These are phyloP conservation scores for Cephus runcator DNA, from an alignment of 2,888 invertebrate species.

Conservation along the genomic window DNA sequence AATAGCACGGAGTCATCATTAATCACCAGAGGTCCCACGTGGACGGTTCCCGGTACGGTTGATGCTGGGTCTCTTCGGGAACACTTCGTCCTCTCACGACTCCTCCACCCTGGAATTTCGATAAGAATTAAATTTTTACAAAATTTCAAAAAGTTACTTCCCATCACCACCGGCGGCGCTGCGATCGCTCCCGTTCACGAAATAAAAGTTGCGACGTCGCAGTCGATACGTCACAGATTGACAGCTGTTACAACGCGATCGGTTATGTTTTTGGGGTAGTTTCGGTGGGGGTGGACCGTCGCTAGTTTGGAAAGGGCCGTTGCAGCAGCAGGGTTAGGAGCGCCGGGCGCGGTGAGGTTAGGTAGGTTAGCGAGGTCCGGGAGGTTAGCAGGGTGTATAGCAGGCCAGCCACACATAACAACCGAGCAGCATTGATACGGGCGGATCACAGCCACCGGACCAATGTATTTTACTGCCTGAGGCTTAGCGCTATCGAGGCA, in stretches of 20 bases:
- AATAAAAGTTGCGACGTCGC: constrained; percentile 12
- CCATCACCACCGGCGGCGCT: not conserved
- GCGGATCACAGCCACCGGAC: constrained; percentile 64
- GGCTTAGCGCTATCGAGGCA: constrained; percentile 66
- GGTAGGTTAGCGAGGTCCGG: constrained; percentile 31
- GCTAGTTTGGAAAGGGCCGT: constrained; percentile 6
- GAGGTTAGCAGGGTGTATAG: not conserved
- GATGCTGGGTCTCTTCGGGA: not conserved
- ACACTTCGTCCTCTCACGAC: not conserved
- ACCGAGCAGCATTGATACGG: constrained; percentile 64
- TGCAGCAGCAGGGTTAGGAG: constrained; percentile 22
- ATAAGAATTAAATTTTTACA: too few species aligned
- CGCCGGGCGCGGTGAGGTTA: constrained; percentile 16
- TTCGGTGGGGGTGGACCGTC: constrained; percentile 4
- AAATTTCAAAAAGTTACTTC: too few species aligned
- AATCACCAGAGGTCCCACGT: not conserved
- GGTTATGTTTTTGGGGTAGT: constrained; percentile 8
- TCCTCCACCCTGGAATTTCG: too few species aligned
- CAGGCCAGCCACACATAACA: constrained; percentile 54
- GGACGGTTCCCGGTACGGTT: not conserved
- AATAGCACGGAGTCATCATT: not conserved
- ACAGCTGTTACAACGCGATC: constrained; percentile 42
- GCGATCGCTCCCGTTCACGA: not conserved
- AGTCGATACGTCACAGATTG: constrained; percentile 45
- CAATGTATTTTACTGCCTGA: constrained; percentile 64